These are phyloP conservation scores for Chlorocebus sabaeus DNA, from an alignment of 2,113 vertebrate species.

Conservation along the genomic window DNA sequence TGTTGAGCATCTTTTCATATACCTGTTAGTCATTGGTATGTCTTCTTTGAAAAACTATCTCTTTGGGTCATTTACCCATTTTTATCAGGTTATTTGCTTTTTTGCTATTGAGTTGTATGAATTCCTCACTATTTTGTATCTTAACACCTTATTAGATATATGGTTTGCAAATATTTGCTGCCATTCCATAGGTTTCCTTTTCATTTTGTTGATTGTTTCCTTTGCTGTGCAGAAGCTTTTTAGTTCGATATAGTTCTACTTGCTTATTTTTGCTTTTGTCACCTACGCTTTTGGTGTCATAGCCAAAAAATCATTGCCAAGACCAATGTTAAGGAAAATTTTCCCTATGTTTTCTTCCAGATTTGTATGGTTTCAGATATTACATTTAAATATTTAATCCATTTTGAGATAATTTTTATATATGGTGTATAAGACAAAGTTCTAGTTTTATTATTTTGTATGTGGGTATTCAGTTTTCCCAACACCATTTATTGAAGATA, in stretches of 20 bases:
- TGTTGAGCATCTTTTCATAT: background rate
- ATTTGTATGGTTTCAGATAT: background rate
- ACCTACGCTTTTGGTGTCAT: background rate
- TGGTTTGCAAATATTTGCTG: background rate
- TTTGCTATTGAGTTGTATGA: background rate
- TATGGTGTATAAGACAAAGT: background rate
- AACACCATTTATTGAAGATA: background rate
- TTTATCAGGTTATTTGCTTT: background rate
- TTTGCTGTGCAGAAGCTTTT: background rate
- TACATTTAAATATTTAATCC: background rate
- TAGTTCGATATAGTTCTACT: background rate
- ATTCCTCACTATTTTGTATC: background rate
- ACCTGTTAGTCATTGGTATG: background rate
- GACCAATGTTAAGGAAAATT: background rate
- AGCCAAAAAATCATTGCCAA: background rate
- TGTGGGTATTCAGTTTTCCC: background rate
- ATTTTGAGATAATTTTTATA: background rate
- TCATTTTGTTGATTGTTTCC: background rate
- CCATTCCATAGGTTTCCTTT: background rate
- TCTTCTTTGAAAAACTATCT: background rate
- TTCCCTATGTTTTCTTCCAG: background rate
- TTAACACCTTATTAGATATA: background rate
- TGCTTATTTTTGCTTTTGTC: background rate
- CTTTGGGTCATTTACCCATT: background rate
- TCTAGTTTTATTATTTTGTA: background rate